Base-by-base conservation (phyloP, 2,797 vertebrate species). In the Siniperca obscura region DNA sequence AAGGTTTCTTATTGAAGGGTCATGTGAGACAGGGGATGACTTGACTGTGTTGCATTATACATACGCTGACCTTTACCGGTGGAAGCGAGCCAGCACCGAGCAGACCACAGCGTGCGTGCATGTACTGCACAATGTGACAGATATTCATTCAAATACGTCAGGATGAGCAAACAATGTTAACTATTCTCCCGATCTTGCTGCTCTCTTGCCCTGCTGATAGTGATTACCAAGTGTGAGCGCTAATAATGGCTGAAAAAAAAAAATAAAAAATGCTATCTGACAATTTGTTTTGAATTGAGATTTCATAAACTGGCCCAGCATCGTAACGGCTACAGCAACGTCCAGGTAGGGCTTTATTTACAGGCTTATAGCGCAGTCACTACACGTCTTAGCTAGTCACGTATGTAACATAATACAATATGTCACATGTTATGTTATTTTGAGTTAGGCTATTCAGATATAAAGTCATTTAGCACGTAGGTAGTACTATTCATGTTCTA, bases 21-120 rank as follows among this genome's bases (percentile, higher is more conserved):
- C 72, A 73, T 36, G 71, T 78, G 89, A 84, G 82, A 81, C 73
- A 46, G 50, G 73, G 34, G 16, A 70, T 77, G 71, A 61, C 70
- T 78, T 36, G 76, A 21, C 73, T 73, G 86, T 82, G 86, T 52
- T 93, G 84, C 83, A 92, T 92, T 92, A 92, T 85, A 92, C 92
- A 92, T 90, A 48, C 22, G 4, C 66, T 89, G 90, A 93, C 92
- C 92, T 93, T 93, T 91, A 80, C 70, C 56, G 74, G 66, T 61
- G 80, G 79, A 82, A 44, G 30, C 70, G 75, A 74, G 75, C 61
- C 84, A 62, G 60, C 66, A 21, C 60, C 11, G 5, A 30, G 30
- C n/a, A 34, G 30, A 22, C 53, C 36, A 14, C 16, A 2, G 80
- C 25, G 67, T 77, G 55, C 73, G 84, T 70, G 69, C 21, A 57